Conservation (phyloP, 2,888 invertebrate genomes). For the Desoria tigrina region DNA sequence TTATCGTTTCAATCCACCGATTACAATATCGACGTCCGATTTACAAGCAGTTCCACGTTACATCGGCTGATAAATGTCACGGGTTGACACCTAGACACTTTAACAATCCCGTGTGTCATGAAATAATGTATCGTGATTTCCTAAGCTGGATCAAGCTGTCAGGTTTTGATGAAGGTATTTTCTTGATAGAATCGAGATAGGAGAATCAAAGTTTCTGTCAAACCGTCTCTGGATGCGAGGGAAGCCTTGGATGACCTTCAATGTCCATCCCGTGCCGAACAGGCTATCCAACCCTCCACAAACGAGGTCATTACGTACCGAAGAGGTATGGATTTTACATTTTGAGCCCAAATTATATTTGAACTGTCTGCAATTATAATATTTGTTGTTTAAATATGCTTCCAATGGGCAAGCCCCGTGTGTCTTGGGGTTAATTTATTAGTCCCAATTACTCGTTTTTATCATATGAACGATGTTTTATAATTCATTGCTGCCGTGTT, state of each 20-base stretch:
- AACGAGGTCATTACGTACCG: slow-evolving; percentile 58
- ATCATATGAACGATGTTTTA: not conserved
- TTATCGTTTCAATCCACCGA: not conserved
- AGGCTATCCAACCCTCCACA: slow-evolving; percentile 57
- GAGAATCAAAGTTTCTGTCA: slow-evolving; percentile 48
- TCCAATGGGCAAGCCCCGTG: too few relatives aligned
- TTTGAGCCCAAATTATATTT: too few relatives aligned
- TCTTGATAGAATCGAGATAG: slow-evolving; percentile 49
- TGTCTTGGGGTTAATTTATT: slow-evolving; percentile 2
- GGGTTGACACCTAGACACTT: not conserved
- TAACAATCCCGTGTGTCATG: not conserved
- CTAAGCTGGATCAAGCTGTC: not conserved
- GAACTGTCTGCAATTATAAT: too few relatives aligned
- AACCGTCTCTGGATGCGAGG: slow-evolving; percentile 48
- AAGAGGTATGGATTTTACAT: slow-evolving; percentile 55
- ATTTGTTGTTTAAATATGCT: too few relatives aligned
- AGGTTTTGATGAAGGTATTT: slow-evolving; percentile 12
- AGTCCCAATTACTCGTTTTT: not conserved
- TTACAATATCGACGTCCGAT: too few relatives aligned
- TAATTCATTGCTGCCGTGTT: too few relatives aligned
- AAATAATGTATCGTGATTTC: slow-evolving; percentile 3
- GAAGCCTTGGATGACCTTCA: slow-evolving; percentile 52
- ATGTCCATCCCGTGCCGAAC: slow-evolving; percentile 54
- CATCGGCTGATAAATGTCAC: too few relatives aligned
- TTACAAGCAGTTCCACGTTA: not conserved